phyloP scores from a whole-genome alignment of 2,113 vertebrate species.

The Chinchilla lanigera region DNA sequence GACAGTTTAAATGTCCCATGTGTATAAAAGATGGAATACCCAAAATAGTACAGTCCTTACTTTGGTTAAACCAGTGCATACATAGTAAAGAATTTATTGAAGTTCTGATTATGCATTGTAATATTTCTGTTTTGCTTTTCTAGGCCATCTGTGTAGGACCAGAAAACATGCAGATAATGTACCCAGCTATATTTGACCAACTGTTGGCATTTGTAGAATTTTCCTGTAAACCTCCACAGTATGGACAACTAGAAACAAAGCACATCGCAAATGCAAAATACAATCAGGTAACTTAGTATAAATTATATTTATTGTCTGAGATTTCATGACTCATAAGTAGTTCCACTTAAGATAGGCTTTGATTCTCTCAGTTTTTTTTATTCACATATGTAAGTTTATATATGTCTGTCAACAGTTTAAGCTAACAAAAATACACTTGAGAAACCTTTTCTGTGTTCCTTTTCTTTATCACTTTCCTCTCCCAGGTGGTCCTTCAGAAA shows the following conservation, averaged over 20 bases:
- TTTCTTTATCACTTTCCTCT: constrained; percentile 58
- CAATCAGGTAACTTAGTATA: constrained; percentile 93
- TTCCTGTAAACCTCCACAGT: constrained; percentile 98
- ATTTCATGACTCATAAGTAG: constrained; percentile 47
- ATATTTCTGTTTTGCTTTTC: constrained; percentile 56
- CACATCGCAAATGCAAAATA: constrained; percentile 99
- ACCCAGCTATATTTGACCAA: constrained; percentile 98
- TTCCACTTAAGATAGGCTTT: constrained; percentile 64
- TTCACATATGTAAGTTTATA: constrained; percentile 42
- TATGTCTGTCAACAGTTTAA: constrained; percentile 48
- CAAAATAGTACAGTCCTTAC: not conserved
- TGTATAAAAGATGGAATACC: not conserved
- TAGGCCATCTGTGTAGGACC: constrained; percentile 98
- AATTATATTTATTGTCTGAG: constrained; percentile 60
- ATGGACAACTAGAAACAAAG: constrained; percentile 98
- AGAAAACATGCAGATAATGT: constrained; percentile 99
- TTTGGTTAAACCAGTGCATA: constrained; percentile 20
- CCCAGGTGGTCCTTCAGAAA: constrained; percentile 15
- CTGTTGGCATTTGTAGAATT: constrained; percentile 98
- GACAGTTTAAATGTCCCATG: constrained; percentile 6
- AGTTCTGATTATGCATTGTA: not conserved
- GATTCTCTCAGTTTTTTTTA: constrained; percentile 51
- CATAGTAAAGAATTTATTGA: not conserved
- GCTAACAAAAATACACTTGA: constrained; percentile 44
- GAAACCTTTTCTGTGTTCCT: constrained; percentile 51